Percentiles rank a stretch among this genome's conserved stretches.
phyloP scores from a whole-genome alignment of 2,113 vertebrate species.

The Diglossa brunneiventris region DNA sequence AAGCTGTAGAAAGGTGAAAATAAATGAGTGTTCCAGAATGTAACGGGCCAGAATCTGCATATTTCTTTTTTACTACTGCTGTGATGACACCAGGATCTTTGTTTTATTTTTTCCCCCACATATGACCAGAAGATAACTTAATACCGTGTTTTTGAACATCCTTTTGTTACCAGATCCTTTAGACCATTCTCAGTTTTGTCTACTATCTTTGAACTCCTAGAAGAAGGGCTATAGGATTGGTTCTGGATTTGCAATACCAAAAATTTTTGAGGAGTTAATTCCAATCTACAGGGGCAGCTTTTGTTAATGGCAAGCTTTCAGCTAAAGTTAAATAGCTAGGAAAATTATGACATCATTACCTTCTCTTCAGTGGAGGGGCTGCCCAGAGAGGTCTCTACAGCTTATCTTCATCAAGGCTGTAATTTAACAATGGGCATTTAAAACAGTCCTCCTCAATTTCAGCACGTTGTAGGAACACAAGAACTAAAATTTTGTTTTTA shows the following conservation, averaged over 20 bases:
- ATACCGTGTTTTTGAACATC: background rate
- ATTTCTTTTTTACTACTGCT: background rate
- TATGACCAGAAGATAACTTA: background rate
- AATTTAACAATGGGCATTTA: background rate
- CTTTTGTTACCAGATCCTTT: background rate
- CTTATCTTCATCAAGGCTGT: background rate
- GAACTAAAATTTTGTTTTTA: background rate
- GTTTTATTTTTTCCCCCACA: background rate
- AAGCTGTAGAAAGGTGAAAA: background rate
- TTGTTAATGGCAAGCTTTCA: background rate
- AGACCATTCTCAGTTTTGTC: background rate
- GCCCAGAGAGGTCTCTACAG: background rate
- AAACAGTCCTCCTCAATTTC: background rate
- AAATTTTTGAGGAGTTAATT: background rate
- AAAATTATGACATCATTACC: background rate
- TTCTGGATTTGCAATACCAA: background rate
- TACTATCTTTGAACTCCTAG: background rate
- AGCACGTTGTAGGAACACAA: background rate
- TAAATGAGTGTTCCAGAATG: background rate
- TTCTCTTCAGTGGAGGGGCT: background rate
- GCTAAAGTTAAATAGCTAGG: background rate
- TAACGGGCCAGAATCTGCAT: background rate
- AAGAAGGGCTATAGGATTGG: background rate
- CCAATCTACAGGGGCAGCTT: background rate
- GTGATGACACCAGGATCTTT: background rate